Conservation (phyloP, 2,888 invertebrate genomes). For the Kuschelorhynchus macadamiae region DNA sequence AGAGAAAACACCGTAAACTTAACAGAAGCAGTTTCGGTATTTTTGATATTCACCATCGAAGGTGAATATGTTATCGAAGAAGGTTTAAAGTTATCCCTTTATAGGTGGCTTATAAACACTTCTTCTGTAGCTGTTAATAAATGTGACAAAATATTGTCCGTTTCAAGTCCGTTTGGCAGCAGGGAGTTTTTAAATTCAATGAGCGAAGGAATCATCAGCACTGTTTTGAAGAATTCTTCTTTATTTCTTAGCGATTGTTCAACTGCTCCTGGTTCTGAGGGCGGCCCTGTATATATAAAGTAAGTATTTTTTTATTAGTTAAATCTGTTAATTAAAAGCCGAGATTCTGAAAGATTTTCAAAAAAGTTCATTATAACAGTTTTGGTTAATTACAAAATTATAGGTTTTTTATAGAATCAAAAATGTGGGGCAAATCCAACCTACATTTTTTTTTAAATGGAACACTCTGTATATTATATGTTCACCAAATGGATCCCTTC, state of each 20-base stretch:
- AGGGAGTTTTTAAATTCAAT: slow-evolving; percentile 73
- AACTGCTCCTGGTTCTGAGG: slow-evolving; percentile 74
- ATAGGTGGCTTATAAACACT: slow-evolving; percentile 48
- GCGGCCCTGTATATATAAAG: slow-evolving; percentile 72
- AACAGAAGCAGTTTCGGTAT: slow-evolving; percentile 42
- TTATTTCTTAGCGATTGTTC: slow-evolving; percentile 74
- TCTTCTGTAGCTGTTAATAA: slow-evolving; percentile 35
- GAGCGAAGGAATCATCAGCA: slow-evolving; percentile 74
- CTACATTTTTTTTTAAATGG: too few species aligned
- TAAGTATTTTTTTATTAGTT: too few species aligned
- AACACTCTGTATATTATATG: too few species aligned
- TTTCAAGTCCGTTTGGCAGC: slow-evolving; percentile 67
- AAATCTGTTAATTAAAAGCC: too few species aligned
- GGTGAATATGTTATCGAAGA: slow-evolving; percentile 10
- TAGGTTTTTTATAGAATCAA: too few species aligned
- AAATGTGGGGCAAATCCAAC: too few species aligned
- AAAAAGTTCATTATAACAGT: too few species aligned
- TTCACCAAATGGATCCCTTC: too few species aligned
- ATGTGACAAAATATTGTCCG: slow-evolving; percentile 44
- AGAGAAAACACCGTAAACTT: slow-evolving; percentile 40
- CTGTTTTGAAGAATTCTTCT: slow-evolving; percentile 70
- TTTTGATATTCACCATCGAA: slow-evolving; percentile 49
- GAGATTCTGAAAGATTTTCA: too few species aligned
- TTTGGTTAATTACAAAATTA: too few species aligned
- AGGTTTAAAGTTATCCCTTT: slow-evolving; percentile 41